Percentiles rank a stretch among this genome's conserved stretches.
These are phyloP conservation scores for Tragelaphus scriptus DNA, from an alignment of 2,113 vertebrate species.

Conservation along the genomic window DNA sequence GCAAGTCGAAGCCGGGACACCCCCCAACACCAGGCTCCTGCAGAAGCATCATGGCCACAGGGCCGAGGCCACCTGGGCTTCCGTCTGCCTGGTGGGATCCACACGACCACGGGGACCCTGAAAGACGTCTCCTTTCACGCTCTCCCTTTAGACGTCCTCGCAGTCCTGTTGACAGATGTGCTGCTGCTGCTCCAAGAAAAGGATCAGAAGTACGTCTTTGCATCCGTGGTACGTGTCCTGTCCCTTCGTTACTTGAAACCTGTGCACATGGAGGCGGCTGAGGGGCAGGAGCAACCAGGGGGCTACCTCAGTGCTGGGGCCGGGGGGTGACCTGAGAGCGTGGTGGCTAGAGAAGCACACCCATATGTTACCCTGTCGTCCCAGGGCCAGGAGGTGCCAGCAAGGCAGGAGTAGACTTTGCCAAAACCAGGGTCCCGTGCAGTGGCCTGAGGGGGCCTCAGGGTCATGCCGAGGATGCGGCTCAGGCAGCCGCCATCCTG, in stretches of 20 bases:
- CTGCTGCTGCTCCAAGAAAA: slow-evolving; percentile 95
- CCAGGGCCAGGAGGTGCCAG: not conserved
- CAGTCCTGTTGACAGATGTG: slow-evolving; percentile 92
- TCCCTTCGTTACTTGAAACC: not conserved
- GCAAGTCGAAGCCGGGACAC: not conserved
- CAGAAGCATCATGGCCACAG: accelerated
- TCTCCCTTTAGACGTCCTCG: slow-evolving; percentile 87
- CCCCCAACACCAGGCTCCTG: not conserved
- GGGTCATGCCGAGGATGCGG: accelerated
- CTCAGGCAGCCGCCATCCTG: not conserved
- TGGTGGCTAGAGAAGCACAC: no score
- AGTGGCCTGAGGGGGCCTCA: not conserved
- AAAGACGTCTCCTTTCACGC: not conserved
- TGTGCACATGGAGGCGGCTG: accelerated
- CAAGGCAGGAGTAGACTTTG: not conserved
- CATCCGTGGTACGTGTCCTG: slow-evolving; percentile 87
- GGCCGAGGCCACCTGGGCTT: not conserved
- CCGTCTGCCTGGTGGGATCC: accelerated
- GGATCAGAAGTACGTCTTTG: slow-evolving; percentile 93
- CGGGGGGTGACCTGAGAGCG: not conserved
- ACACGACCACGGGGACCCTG: not conserved
- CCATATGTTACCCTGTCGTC: accelerated
- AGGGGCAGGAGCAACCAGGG: not conserved
- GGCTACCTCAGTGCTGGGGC: accelerated
- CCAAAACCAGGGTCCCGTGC: not conserved